Base-by-base conservation (phyloP, 2,888 invertebrate genomes). In the Didymodactylos carnosus region DNA sequence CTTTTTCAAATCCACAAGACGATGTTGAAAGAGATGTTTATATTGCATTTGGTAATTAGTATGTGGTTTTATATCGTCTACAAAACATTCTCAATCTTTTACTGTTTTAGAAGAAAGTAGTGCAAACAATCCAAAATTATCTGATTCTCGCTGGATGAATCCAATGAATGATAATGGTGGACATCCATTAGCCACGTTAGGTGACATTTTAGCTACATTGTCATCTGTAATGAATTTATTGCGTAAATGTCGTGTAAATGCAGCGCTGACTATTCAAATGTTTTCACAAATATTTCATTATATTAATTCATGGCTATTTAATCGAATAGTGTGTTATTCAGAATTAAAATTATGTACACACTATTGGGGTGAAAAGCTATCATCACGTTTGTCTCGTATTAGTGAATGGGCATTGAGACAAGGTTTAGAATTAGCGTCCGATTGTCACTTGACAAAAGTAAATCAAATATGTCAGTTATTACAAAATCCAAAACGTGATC, bases 231-330 rank as follows among this genome's bases (percentile, higher is more conserved):
- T 98, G 92, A 91, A 92, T 69, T 85, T 94, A 77, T 86, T 97
- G 79, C 87, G 95, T 10, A 88, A 92, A 71, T 95, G 94, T 82
- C 87, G 95, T 29, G 94, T 97, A 73, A 98, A 98, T 85, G 95
- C 97, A 3, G 97, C 95, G 13, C 87, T 99, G 76, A 98, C 97
- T 40, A 97, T 99, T 79, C 98, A 98, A 84, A 87, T 98, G 73
- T 98, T 97, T 85, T 94, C 94, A 41, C 95, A 98, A 81, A 87
- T 98, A 75, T 97, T 98, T 84, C 94, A 98, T 83, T 93, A 91
- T 84, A 90, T 98, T 81, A 94, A 93, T 84, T 91, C 91, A 78
- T 90, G 91, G 83, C 89, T 92, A 78, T 94, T 94, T 83, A 94
- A 94, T 83, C 81, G 83, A 77, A 79, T 87, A 43, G 83, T 87